phyloP scores from a whole-genome alignment of 2,888 invertebrate genomes.

The Formica aserva region DNA sequence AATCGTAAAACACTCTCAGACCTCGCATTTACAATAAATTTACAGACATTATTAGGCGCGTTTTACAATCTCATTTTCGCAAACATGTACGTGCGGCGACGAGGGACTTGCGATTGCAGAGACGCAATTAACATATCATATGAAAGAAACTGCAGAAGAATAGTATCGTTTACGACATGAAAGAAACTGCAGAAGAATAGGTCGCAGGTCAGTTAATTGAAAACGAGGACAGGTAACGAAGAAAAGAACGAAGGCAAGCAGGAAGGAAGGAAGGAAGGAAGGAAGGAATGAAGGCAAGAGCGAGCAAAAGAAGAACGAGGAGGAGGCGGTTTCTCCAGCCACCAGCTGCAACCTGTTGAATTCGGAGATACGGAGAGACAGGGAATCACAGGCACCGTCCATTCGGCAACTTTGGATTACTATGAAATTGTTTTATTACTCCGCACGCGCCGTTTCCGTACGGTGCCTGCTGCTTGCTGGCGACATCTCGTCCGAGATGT shows the following conservation, averaged over 20 bases:
- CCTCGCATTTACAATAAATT: constrained; percentile 1
- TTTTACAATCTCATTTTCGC: neutral
- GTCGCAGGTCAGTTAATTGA: constrained; percentile 67
- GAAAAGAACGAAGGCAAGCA: constrained; percentile 20
- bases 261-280: constrained; percentile 56
- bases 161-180: constrained; percentile 55
- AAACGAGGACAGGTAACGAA: constrained; percentile 52
- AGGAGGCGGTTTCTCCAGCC: constrained; percentile 61
- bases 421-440: constrained; percentile 42
- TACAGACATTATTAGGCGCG: neutral
- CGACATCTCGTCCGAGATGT: neutral
- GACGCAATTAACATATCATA: constrained; percentile 51
- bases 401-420: constrained; percentile 54
- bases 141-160: constrained; percentile 59
- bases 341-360: constrained; percentile 80
- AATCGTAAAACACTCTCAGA: neutral
- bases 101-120: constrained; percentile 10
- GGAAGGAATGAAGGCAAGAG: constrained; percentile 52
- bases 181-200: constrained; percentile 58
- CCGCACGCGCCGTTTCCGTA: neutral
- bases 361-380: constrained; percentile 58
- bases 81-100: neutral
- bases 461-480: neutral
- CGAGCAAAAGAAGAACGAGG: constrained; percentile 66
- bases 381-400: constrained; percentile 46